Base-by-base conservation (phyloP, 2,888 invertebrate species). In the Eristalinus aeneus region DNA sequence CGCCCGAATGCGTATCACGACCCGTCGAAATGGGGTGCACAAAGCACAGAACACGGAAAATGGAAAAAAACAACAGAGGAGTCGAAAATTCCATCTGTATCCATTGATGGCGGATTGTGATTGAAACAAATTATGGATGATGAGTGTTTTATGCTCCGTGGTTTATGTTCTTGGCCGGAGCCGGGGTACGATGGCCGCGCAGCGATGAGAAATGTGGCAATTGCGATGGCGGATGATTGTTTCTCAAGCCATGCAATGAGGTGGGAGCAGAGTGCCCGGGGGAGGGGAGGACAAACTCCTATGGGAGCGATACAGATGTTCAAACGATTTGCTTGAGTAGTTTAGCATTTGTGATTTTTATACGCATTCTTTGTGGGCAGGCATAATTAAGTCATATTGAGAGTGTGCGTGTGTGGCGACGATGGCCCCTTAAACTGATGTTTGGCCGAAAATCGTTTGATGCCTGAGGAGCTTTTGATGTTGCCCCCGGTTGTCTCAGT, bases 111-210 rank as follows among this genome's bases (percentile, higher is more conserved):
- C 27, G 74, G 74, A 74, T 85, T 85, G 85, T 75, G 76, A 81
- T 86, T 86, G 82, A 86, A 82, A 78, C 78, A 86, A 86, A 86
- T 86, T 82, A 82, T 86, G 46, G 46, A 46, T 16, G 86, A 86
- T 86, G 86, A 86, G 81, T 74, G 82, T 82, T 86, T 81, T 86
- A 82, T 86, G 86, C 73, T 81, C 69, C 20, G 65, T 86, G 73
- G 36, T 85, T 86, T 77, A 86, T 81, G 77, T 74, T 74, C 69
- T 61, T 39, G 76, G 73, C 64, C 60, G 68, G 63, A 72, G 58
- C 36, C 63, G 27, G 27, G 60, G 61, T 46, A 71, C 69, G 81
- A 65, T 77, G 81, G 76, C 60, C 69, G 85, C 78, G 86, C 16
- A 16, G 64, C 71, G 82, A 86, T 82, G 86, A 77, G 78, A 74